Evolutionary conservation across 2,888 invertebrate genomes (phyloP), one percentile per base, ranked within the genome.

Genomic region (Drosophila stalkeri): DNA sequence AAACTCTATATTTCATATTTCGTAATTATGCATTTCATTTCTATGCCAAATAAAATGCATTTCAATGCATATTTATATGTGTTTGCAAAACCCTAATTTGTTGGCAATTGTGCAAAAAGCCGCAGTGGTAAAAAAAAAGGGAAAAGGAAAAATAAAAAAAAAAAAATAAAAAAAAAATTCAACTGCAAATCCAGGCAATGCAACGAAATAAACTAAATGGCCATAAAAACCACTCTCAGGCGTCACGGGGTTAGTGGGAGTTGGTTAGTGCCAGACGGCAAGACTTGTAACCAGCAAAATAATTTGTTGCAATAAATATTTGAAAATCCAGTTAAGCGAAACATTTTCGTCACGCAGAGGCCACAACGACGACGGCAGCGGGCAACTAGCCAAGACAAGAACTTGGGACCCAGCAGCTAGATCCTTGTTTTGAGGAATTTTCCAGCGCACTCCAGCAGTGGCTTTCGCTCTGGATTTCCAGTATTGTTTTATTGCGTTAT

Each of bases 261-360:
- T 55, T 18, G 55, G 39, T n/a, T 41, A 31, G 44, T 20, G 46
- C 27, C 51, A 51, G 51, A 67, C 52, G 5, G 20, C 64, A 16
- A 16, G 49, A 70, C 79, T 71, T 81, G 80, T 85, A 77, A 80
- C 82, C 74, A 76, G 72, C 77, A 77, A 86, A 86, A 87, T 87
- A 88, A 88, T 88, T 90, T 90, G 85, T 82, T 82, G 83, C 87
- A 90, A 90, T 88, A 90, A 88, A 88, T 90, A 90, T 88, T 88
- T 88, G 81, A 87, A 90, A 88, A 88, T 89, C 90, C 90, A 90
- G 89, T 88, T 90, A 88, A 89, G 75, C 82, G 90, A 84, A 89
- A 80, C 89, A 90, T 79, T 89, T 90, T 88, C 85, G 87, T 89
- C 89, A 88, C 87, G 87, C 79, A 81, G 75, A 80, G 82, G 65